Base-by-base conservation (phyloP, 2,113 vertebrate species). In the Plestiodon gilberti region DNA sequence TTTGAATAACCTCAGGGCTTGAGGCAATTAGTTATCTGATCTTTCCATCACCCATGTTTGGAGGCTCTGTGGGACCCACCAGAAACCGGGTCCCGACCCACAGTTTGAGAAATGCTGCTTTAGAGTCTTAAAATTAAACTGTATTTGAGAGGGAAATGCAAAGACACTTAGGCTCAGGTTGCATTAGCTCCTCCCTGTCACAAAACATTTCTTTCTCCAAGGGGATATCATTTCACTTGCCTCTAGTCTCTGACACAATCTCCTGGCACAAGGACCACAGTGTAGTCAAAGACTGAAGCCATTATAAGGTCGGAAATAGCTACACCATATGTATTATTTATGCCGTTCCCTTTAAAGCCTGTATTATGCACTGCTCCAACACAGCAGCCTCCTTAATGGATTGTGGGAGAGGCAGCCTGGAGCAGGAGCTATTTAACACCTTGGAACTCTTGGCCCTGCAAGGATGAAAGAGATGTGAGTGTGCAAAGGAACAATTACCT, bases 261-360 rank as follows among this genome's bases (percentile, higher is more conserved):
- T 88, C 78, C 65, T 35, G 86, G 65, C 1, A 77, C 0, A 0
- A 71, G 13, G 62, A 6, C 76, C 87, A 80, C 3, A 33, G 1
- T 2, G 23, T 83, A 80, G 0, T 0, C 22, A 90, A 64, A 88
- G 62, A 71, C 30, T 73, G n/a, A 40, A 48, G 13, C 81, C 76
- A 79, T 88, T 88, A 83, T 78, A 71, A 64, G 65, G 81, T 83
- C n/a, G 15, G 81, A 78, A 88, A 88, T 88, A 88, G 87, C 87
- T 88, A 73, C 81, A 70, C 75, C 23, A 10, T 48, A 79, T 88
- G 81, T 23, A 64, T 88, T 83, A 88, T 88, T 83, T 83, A 88
- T 88, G 62, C 38, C 75, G 62, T 71, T 64, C 81, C 71, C 87
- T 83, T 88, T 64, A 73, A 88, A 83, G 65, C n/a, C 73, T 35